Conservation (phyloP, 2,113 vertebrate species). For the Nycticryphes semicollaris region DNA sequence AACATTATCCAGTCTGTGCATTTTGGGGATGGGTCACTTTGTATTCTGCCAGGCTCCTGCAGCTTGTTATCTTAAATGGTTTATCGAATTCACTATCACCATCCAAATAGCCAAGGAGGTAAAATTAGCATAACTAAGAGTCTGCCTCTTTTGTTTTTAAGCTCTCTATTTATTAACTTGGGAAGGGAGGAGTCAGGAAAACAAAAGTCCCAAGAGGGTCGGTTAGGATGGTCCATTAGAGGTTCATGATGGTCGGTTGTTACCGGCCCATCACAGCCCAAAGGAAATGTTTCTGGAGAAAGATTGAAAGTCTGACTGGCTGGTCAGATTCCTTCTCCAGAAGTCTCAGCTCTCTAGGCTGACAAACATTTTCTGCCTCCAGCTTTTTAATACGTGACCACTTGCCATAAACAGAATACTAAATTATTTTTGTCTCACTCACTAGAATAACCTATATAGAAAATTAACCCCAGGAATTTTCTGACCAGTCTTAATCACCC, state of each 20-base stretch:
- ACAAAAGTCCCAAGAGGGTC: conserved; percentile 14
- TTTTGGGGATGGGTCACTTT: conserved; percentile 16
- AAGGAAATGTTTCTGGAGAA: neutral
- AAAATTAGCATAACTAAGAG: conserved; percentile 67
- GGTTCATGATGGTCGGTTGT: conserved; percentile 34
- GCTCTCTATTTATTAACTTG: conserved; percentile 49
- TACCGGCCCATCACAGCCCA: conserved; percentile 16
- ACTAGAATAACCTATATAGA: neutral
- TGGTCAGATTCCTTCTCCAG: neutral
- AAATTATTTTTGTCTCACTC: neutral
- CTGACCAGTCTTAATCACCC: neutral
- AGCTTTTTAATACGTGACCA: neutral
- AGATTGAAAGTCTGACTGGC: neutral
- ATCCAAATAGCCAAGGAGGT: conserved; percentile 31
- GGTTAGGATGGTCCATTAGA: conserved; percentile 30
- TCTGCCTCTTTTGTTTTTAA: conserved; percentile 52
- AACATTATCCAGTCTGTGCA: neutral
- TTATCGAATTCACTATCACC: conserved; percentile 39
- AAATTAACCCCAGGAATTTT: neutral
- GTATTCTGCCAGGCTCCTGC: neutral
- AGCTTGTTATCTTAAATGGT: conserved; percentile 50
- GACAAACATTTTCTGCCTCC: neutral
- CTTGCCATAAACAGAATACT: neutral
- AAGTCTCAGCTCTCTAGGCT: neutral
- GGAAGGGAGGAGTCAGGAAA: conserved; percentile 17